phyloP scores from a whole-genome alignment of 2,888 invertebrate genomes.

The Neoitamus cyanurus region DNA sequence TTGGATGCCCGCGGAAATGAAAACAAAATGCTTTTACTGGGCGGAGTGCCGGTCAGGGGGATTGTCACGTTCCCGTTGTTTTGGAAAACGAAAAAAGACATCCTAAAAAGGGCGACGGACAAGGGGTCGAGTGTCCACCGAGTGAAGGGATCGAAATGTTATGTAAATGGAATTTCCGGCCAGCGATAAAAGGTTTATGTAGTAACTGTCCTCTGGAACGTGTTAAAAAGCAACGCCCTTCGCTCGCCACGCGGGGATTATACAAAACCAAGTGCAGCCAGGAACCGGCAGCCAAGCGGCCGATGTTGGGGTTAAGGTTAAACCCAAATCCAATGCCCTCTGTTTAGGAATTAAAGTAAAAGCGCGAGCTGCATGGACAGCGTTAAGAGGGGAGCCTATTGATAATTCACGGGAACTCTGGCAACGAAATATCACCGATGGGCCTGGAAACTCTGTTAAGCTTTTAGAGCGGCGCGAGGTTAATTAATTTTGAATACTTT shows the following conservation, averaged over 20 bases:
- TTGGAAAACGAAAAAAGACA: neutral
- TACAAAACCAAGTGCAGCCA: neutral
- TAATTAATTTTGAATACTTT: neutral
- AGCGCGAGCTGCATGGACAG: neutral
- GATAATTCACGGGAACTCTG: neutral
- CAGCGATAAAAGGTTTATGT: conserved; percentile 43
- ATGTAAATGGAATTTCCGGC: conserved; percentile 48
- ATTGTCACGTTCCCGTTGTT: conserved; percentile 19
- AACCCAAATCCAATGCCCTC: neutral
- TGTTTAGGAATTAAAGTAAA: conserved; percentile 1
- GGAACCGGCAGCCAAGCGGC: neutral
- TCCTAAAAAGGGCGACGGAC: neutral
- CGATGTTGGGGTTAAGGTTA: neutral
- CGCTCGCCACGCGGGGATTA: neutral
- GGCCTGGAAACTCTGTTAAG: neutral
- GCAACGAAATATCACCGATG: neutral
- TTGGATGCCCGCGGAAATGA: conserved; percentile 35
- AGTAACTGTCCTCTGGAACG: conserved; percentile 14
- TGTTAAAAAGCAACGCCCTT: conserved; percentile 13
- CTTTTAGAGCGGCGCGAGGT: neutral
- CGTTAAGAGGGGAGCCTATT: neutral
- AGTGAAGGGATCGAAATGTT: conserved; percentile 22
- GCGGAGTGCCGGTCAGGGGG: neutral
- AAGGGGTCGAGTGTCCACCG: neutral
- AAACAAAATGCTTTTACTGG: conserved; percentile 40